These are phyloP conservation scores for Otolemur crassicaudatus DNA, from an alignment of 2,797 vertebrate genomes.

Conservation along the genomic window DNA sequence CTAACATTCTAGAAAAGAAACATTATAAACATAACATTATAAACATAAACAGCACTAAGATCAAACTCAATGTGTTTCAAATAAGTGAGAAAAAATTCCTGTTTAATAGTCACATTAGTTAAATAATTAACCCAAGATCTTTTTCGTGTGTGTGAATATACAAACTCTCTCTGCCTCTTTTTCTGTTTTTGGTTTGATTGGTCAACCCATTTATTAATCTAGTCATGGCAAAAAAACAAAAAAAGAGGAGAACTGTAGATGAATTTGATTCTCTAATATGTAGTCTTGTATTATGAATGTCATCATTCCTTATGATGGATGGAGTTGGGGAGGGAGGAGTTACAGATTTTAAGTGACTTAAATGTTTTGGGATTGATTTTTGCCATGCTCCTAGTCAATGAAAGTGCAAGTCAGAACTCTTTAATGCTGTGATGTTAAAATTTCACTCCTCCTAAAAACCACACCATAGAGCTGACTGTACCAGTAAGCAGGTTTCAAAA, in stretches of 20 bases:
- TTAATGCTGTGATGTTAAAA: constrained; percentile 38
- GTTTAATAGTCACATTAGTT: not conserved
- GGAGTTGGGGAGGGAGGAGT: too few species aligned
- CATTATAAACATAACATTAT: not conserved
- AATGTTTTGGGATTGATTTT: constrained; percentile 52
- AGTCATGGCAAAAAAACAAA: not conserved
- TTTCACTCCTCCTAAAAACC: constrained; percentile 43
- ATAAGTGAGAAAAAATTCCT: constrained; percentile 22
- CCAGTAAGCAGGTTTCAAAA: constrained; percentile 61
- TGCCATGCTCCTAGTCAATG: not conserved
- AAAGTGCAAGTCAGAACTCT: not conserved
- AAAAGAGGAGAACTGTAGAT: not conserved
- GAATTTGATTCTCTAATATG: constrained; percentile 56
- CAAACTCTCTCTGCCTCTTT: not conserved
- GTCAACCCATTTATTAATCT: not conserved
- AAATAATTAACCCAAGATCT: not conserved
- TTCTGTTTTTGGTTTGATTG: not conserved
- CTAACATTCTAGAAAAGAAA: constrained; percentile 19
- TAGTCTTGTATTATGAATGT: constrained; percentile 10
- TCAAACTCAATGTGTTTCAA: constrained; percentile 7
- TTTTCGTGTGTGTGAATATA: not conserved
- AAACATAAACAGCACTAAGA: not conserved
- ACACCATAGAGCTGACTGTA: constrained; percentile 7
- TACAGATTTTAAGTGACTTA: constrained; percentile 29
- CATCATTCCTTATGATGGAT: not conserved